These are phyloP conservation scores for Sepioteuthis lessoniana DNA, from an alignment of 2,888 invertebrate species.

Conservation along the genomic window DNA sequence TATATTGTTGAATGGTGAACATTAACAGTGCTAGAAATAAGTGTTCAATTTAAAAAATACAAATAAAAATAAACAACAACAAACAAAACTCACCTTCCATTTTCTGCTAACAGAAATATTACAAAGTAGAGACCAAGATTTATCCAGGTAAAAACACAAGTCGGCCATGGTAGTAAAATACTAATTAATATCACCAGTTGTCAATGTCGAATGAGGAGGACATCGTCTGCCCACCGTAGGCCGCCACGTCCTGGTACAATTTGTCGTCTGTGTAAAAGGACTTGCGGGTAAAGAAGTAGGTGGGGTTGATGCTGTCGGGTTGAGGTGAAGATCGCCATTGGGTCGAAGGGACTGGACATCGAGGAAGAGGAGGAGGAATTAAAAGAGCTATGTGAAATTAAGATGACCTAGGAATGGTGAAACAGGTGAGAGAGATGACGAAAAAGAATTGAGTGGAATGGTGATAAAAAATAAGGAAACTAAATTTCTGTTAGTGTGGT, in stretches of 20 bases:
- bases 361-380: background rate
- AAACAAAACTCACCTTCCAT: conserved; percentile 42
- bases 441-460: too few species aligned
- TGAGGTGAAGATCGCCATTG: background rate
- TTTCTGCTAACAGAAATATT: conserved; percentile 41
- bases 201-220: background rate
- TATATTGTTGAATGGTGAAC: too few species aligned
- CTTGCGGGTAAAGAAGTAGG: background rate
- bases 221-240: background rate
- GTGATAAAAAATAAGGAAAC: too few species aligned
- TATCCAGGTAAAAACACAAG: conserved; percentile 47
- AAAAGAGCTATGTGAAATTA: too few species aligned
- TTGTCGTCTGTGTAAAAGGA: background rate
- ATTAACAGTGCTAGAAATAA: too few species aligned
- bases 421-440: too few species aligned
- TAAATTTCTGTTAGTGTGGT: too few species aligned
- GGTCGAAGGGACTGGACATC: background rate
- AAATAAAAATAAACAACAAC: background rate
- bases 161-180: conserved; percentile 1
- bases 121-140: conserved; percentile 46
- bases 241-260: background rate
- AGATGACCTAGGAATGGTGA: too few species aligned
- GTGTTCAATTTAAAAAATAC: too few species aligned
- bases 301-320: background rate
- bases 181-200: conserved; percentile 33